Conservation (phyloP, 2,797 vertebrate genomes). For the Lutjanus campechanus region DNA sequence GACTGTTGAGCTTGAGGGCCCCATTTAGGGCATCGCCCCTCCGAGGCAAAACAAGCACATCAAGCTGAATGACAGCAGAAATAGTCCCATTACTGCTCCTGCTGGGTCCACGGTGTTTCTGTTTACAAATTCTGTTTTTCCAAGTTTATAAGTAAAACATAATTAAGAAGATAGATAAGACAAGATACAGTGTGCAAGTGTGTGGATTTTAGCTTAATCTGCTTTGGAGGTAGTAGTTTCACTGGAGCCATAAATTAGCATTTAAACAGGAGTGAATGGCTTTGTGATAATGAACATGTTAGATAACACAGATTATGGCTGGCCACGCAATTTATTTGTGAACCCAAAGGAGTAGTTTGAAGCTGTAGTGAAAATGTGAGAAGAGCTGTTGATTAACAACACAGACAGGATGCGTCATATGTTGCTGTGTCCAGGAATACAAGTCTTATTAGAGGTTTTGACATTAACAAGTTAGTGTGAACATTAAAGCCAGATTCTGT, state of each 20-base stretch:
- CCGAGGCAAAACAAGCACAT: slow-evolving; percentile 58
- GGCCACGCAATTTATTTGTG: slow-evolving; percentile 7
- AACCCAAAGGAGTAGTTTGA: slow-evolving; percentile 1
- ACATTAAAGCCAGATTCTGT: neutral
- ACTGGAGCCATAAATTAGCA: slow-evolving; percentile 50
- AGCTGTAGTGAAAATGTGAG: neutral
- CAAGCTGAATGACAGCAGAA: slow-evolving; percentile 47
- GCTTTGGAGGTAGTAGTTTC: slow-evolving; percentile 40
- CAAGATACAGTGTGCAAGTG: neutral
- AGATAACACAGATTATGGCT: slow-evolving; percentile 28
- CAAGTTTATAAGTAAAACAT: neutral
- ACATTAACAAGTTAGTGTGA: neutral
- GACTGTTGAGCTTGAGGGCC: slow-evolving; percentile 61
- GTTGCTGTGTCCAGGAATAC: no score
- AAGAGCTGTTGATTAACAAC: slow-evolving; percentile 18
- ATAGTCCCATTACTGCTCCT: slow-evolving; percentile 25
- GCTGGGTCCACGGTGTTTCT: slow-evolving; percentile 4
- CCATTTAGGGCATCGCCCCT: slow-evolving; percentile 59
- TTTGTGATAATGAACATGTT: slow-evolving; percentile 40
- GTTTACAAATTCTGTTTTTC: slow-evolving; percentile 8
- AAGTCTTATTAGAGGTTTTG: neutral
- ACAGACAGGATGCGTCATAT: neutral
- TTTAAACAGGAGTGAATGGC: slow-evolving; percentile 29
- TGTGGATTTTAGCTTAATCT: slow-evolving; percentile 31
- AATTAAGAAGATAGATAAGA: neutral